These are phyloP conservation scores for Heliconius nattereri DNA, from an alignment of 1,140 invertebrate species.

Conservation along the genomic window DNA sequence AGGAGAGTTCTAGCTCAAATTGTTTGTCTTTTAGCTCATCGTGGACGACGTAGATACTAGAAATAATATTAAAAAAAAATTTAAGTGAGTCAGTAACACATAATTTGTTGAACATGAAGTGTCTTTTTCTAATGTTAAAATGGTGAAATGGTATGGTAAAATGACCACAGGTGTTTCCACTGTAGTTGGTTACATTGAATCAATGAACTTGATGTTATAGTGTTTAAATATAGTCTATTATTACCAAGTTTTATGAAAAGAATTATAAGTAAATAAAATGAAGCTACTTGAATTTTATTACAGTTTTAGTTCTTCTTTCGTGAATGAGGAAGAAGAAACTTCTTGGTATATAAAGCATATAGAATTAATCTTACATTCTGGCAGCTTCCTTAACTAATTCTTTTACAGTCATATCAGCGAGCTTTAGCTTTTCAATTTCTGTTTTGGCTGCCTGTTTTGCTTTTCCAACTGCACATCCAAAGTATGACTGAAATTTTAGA, in stretches of 20 bases:
- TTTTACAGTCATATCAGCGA: conserved; percentile 90
- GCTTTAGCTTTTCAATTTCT: conserved; percentile 98
- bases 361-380: conserved; percentile 88
- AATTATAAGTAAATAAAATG: too few relatives aligned
- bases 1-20: conserved; percentile 98
- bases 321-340: too few relatives aligned
- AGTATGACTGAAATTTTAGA: conserved; percentile 90
- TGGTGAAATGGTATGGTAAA: too few relatives aligned
- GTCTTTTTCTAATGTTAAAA: too few relatives aligned
- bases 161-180: too few relatives aligned
- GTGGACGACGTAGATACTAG: conserved; percentile 96
- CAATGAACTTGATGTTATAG: too few relatives aligned
- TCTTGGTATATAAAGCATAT: background rate
- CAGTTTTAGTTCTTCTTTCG: too few relatives aligned
- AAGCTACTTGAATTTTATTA: too few relatives aligned
- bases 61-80: conserved; percentile 51
- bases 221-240: too few relatives aligned
- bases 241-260: too few relatives aligned
- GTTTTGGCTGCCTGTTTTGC: conserved; percentile 99
- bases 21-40: conserved; percentile 99
- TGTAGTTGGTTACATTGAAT: background rate
- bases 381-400: conserved; percentile 97
- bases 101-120: too few relatives aligned
- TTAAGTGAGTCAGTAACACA: too few relatives aligned
- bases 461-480: conserved; percentile 98